Evolutionary conservation across 2,797 vertebrate genomes (phyloP), one percentile per base, ranked within the genome.

Genomic region (Tachyglossus aculeatus): DNA sequence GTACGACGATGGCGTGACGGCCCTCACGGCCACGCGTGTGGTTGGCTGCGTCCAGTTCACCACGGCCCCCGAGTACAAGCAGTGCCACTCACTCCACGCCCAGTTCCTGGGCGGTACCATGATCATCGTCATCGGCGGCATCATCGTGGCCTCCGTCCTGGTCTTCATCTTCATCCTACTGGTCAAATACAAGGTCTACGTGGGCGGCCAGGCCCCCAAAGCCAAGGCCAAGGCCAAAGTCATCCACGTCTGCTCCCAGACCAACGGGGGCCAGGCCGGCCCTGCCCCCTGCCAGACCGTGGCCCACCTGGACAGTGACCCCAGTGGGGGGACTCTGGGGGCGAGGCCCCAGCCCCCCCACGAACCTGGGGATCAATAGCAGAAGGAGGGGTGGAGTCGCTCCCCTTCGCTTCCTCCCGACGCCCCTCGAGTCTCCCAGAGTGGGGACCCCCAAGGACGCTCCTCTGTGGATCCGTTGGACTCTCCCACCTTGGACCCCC

Each of bases 1-100:
- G 11, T 90, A 82, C 1, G 85, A 88, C 29, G 82, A 86, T 0
- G n/a, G 81, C 3, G 66, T 66, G 47, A 88, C 85, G 0, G 74
- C 86, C 16, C 72, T 89, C 25, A 87, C 86, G 0, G 88, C 86
- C 69, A 89, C 86, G 0, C 78, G 82, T 40, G 84, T 85, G 0
- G 85, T 89, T 34, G 88, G 88, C 77, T 89, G 88, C 2, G 39
- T 75, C 21, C 88, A 54, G 51, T 89, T 89, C 78, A 87, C 85
- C 63, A 89, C 86, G 0, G 82, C 80, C 21, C 82, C 75, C 0
- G 77, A 83, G 0, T 56, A 81, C 37, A 72, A 45, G n/a, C 86
- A 85, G 0, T 89, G 88, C 12, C 80, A 84, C 1, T 67, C 77
- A 4, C 86, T 81, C 0, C 80, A 81, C 2, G 64, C 82, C 0